Evolutionary conservation across 2,113 vertebrate species (phyloP).

Genomic region (Oceanodroma tethys): DNA sequence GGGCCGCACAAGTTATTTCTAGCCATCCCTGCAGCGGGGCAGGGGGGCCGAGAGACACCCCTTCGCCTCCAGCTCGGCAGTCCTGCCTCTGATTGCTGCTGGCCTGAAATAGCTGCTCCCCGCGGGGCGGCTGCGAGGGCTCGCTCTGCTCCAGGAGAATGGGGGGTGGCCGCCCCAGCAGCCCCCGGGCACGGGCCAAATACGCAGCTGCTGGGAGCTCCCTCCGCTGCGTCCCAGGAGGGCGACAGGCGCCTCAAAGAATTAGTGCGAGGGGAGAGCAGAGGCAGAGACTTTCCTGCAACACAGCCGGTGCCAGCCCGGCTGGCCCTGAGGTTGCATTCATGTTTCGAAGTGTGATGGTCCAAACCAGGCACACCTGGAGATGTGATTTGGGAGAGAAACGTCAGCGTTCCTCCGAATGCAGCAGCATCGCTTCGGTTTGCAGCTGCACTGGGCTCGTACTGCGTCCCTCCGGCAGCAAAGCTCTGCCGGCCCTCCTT

Average conservation of each 20-base stretch:
- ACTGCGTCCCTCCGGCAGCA: not conserved
- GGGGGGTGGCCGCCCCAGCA: not conserved
- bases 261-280: not conserved
- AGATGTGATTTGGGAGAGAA: not conserved
- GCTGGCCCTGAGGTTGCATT: not conserved
- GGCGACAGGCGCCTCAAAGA: accelerated
- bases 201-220: not conserved
- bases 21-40: not conserved
- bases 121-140: not conserved
- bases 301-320: not conserved
- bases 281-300: not conserved
- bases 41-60: not conserved
- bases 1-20: not conserved
- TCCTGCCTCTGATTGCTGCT: not conserved
- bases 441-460: accelerated
- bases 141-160: not conserved
- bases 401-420: accelerated
- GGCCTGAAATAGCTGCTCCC: not conserved
- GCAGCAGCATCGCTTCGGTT: accelerated
- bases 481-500: not conserved
- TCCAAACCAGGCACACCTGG: not conserved
- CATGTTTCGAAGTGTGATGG: not conserved
- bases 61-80: not conserved
- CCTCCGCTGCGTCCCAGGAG: accelerated
- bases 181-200: not conserved